Evolutionary conservation across 1,140 invertebrate genomes (phyloP), one percentile per base, ranked within the genome.

Genomic region (Mylabris phalerata): DNA sequence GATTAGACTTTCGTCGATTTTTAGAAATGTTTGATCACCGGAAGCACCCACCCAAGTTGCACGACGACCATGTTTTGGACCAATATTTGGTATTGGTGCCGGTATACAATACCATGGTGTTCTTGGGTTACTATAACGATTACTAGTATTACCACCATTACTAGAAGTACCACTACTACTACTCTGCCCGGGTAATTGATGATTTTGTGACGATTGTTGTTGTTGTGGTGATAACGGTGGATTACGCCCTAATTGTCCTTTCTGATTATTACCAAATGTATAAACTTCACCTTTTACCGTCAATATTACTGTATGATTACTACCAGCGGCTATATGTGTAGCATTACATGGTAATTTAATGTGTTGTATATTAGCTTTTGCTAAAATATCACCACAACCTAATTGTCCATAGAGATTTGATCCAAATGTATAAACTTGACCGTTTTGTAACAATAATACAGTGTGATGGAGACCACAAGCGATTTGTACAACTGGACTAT

Each of bases 401-500:
- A 98, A 77, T 72, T 98, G 95, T 0, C 95, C 96, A 71, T 92
- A 90, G 64, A 92, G 87, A 76, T 98, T 98, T 63, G 90, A 96
- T 0, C 94, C 89, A 75, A 93, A 98, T 4, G 95, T 89, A 60
- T 87, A 90, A 0, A 98, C 83, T 79, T 64, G 79, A 68, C 46
- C 82, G 71, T 38, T 82, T 79, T 73, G 71, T 10, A 72, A 60
- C 0, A 85, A 69, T 2, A 85, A 66, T 0, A 84, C 79, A 6
- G 91, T 92, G 69, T 97, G 94, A 74, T 96, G 92, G 45, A 95
- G 78, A 6, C 94, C 94, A 75, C 90, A 94, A 2, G 91, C 83
- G 19, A 96, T 84, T 74, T 94, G 89, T 26, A 85, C 77, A 41
- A 92, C 86, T 3, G 88, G 84, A 74, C 78, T 87, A 57, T 78